phyloP scores from a whole-genome alignment of 2,888 invertebrate genomes.

The Seira ritae region DNA sequence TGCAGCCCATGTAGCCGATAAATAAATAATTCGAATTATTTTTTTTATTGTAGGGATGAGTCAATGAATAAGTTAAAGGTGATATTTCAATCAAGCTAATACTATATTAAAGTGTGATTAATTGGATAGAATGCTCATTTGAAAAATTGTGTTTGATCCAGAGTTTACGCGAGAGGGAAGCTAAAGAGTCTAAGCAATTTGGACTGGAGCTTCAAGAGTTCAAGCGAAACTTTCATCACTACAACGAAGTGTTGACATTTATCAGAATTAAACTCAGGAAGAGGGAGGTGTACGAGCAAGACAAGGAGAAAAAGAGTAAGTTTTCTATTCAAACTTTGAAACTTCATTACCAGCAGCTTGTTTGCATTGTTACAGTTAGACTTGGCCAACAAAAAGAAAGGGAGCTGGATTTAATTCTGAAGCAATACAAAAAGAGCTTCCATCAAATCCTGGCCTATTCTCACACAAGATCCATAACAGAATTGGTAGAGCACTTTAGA shows the following conservation, averaged over 20 bases:
- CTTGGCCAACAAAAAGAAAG: constrained; percentile 54
- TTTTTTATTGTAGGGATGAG: constrained; percentile 59
- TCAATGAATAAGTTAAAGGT: constrained; percentile 49
- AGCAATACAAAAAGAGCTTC: constrained; percentile 54
- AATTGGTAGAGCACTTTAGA: constrained; percentile 46
- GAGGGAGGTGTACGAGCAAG: constrained; percentile 58
- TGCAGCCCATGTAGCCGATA: too few species aligned
- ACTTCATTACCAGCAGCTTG: not conserved
- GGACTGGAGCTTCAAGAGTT: constrained; percentile 71
- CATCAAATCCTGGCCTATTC: constrained; percentile 51
- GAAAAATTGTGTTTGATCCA: constrained; percentile 39
- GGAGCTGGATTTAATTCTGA: constrained; percentile 57
- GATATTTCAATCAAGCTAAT: too few species aligned
- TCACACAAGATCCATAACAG: constrained; percentile 50
- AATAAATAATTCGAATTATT: constrained; percentile 14
- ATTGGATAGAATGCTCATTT: constrained; percentile 15
- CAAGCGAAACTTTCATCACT: constrained; percentile 67
- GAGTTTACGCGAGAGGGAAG: constrained; percentile 64
- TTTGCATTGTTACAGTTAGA: constrained; percentile 30
- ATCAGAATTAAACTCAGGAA: constrained; percentile 60
- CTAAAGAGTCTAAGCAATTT: constrained; percentile 69
- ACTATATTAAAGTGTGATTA: not conserved
- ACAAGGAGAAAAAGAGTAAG: constrained; percentile 37
- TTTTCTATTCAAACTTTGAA: not conserved
- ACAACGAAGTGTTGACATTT: constrained; percentile 65